These are phyloP conservation scores for Cygnus olor DNA, from an alignment of 2,797 vertebrate genomes.

Conservation along the genomic window DNA sequence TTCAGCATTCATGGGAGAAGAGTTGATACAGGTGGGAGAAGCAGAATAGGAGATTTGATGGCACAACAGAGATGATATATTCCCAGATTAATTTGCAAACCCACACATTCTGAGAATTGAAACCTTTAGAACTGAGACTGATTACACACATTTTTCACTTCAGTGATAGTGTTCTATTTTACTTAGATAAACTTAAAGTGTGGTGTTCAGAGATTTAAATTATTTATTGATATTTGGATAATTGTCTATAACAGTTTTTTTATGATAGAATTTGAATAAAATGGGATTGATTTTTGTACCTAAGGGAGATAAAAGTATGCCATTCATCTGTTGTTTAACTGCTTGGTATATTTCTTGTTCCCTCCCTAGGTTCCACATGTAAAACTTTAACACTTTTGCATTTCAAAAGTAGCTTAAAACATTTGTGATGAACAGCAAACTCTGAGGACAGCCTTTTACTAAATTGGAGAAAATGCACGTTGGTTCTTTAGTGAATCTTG, in stretches of 20 bases:
- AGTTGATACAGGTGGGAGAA: not conserved
- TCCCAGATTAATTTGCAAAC: not conserved
- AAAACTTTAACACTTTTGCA: not conserved
- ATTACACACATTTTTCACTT: not conserved
- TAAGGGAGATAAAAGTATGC: not conserved
- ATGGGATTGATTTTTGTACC: not conserved
- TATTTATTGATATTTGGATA: not conserved
- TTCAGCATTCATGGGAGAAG: not conserved
- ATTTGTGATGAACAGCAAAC: not conserved
- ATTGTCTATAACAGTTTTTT: not conserved
- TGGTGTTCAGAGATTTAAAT: not conserved
- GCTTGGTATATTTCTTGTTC: not conserved
- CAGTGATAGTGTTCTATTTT: not conserved
- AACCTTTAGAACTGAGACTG: not conserved
- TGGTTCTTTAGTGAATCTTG: not conserved
- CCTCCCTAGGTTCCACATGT: fast-evolving
- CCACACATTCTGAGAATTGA: not conserved
- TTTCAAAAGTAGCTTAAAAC: not conserved
- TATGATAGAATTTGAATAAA: not conserved
- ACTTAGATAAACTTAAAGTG: not conserved
- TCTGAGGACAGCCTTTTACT: not conserved
- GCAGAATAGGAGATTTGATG: not conserved
- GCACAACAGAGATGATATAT: not conserved
- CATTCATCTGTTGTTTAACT: not conserved
- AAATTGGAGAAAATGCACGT: not conserved